Evolutionary conservation across 2,797 vertebrate genomes (phyloP).

Genomic region (Galaxias olidus): DNA sequence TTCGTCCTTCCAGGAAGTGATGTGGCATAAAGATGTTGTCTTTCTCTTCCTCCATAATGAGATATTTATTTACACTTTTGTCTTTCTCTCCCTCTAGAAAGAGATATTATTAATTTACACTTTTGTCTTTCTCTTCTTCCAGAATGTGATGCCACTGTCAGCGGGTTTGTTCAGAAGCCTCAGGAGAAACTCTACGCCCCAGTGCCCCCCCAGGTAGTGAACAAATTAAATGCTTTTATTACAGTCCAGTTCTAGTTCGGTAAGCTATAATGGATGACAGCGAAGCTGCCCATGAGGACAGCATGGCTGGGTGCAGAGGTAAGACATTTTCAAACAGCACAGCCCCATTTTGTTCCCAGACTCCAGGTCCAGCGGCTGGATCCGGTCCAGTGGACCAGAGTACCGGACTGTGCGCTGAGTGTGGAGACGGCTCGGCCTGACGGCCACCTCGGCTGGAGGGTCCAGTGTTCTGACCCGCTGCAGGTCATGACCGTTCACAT

Average conservation of each 20-base stretch:
- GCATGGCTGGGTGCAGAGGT: too few species aligned
- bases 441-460: constrained; percentile 87
- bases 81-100: neutral
- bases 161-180: constrained; percentile 90
- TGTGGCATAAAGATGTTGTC: too few species aligned
- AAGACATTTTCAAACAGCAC: too few species aligned
- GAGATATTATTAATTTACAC: neutral
- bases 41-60: neutral
- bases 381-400: constrained; percentile 83
- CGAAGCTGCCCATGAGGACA: too few species aligned
- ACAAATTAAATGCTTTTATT: too few species aligned
- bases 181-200: constrained; percentile 81
- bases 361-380: constrained; percentile 87
- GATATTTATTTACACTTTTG: neutral
- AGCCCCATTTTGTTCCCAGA: constrained; percentile 87
- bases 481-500: constrained; percentile 92
- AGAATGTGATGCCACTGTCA: constrained; percentile 94
- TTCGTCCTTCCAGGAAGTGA: too few species aligned
- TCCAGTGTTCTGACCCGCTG: constrained; percentile 81
- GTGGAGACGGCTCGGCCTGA: constrained; percentile 80
- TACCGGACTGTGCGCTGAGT: constrained; percentile 81
- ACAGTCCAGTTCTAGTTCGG: too few species aligned
- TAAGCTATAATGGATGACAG: too few species aligned
- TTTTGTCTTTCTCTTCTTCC: constrained; percentile 20
- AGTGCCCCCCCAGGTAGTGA: constrained; percentile 82